These are phyloP conservation scores for Syrmaticus mikado DNA, from an alignment of 2,113 vertebrate genomes.

Conservation along the genomic window DNA sequence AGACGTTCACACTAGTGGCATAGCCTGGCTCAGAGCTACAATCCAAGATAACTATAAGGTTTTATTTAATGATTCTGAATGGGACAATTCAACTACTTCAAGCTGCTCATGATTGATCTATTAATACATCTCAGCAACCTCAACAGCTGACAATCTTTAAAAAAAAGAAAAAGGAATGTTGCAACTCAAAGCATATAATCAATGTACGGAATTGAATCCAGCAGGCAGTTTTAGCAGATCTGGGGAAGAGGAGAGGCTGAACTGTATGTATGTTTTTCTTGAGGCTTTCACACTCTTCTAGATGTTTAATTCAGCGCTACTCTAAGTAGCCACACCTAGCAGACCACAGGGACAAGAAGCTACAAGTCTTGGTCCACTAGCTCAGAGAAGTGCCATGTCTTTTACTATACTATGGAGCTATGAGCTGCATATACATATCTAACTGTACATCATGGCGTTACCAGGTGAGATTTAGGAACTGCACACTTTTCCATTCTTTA, in stretches of 20 bases:
- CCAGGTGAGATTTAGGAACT: not conserved
- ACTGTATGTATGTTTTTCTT: not conserved
- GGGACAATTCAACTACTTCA: not conserved
- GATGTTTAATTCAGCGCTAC: not conserved
- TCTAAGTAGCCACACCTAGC: not conserved
- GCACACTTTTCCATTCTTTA: not conserved
- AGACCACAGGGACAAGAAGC: not conserved
- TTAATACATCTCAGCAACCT: not conserved
- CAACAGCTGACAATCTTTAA: too few relatives aligned
- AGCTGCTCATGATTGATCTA: not conserved
- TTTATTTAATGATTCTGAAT: not conserved
- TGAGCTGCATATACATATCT: not conserved
- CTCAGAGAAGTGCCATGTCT: not conserved
- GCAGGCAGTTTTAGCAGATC: not conserved
- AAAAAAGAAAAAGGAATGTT: too few relatives aligned
- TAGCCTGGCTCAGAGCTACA: not conserved
- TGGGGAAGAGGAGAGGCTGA: not conserved
- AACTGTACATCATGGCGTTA: not conserved
- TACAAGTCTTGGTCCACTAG: not conserved
- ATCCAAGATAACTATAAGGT: not conserved
- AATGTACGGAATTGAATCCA: too few relatives aligned
- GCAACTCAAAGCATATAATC: too few relatives aligned
- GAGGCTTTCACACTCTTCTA: not conserved
- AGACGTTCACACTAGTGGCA: not conserved
- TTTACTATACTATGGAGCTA: not conserved